Base-by-base conservation (phyloP, 2,797 vertebrate genomes). In the Hafferia zeledoni region DNA sequence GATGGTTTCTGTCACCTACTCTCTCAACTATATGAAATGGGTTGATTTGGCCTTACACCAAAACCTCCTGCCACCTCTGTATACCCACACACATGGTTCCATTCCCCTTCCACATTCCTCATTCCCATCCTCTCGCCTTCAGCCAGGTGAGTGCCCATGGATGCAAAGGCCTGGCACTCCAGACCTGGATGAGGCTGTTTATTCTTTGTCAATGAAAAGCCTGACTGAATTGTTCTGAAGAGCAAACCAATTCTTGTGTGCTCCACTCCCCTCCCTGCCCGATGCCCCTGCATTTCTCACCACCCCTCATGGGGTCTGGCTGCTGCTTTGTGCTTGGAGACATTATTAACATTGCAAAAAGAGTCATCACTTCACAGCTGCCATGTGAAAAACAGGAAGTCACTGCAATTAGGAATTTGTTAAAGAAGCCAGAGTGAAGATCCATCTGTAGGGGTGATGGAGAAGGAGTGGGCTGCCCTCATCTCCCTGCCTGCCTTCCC, bases 331-430 rank as follows among this genome's bases (percentile, higher is more conserved):
- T 47, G 31, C 63, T 88, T 84, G 71, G 84, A 77, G 37, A 17
- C 30, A 17, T 65, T 84, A 89, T 87, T 87, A 94, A 78, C 78
- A 76, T 83, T 63, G 69, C 13, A 50, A 65, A 85, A 89, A 71
- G 19, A 5, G 24, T 41, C 85, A 79, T 65, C 90, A 74, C 37
- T 90, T 84, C 77, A 47, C 46, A 93, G 43, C 63, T 84, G 22
- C 25, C 24, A 65, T 72, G 43, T 13, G 8, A 80, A 91, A 95
- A 90, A 8, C 37, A 77, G 61, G 69, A 80, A 41, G 7, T 56
- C 1, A 0, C 41, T 31, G 46, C 35, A 78, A 75, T 92, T 74
- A 87, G 46, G 71, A 57, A 67, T 82, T 82, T 71, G 17, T 71
- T 57, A 72, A 63, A 52, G 49, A 79, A 65, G 25, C 17, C 43